Evolutionary conservation across 1,140 invertebrate genomes (phyloP), one percentile per base, ranked within the genome.

Genomic region (Drosophila asahinai): DNA sequence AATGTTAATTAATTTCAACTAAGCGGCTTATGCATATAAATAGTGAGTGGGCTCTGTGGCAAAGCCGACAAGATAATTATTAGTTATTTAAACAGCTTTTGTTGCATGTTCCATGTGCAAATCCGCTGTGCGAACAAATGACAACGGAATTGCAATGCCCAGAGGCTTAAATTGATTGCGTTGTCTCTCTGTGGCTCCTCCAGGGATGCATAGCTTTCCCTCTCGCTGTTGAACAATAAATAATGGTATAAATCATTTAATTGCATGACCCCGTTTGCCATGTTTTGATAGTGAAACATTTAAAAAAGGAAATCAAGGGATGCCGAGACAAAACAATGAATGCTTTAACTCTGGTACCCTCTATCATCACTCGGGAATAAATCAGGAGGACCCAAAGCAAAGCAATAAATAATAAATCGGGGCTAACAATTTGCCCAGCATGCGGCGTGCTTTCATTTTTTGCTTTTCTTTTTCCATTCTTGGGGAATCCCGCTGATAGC

Each of bases 1-100:
- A 90, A 84, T 86, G 81, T 84, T 90, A 89, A 89, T 89, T 89
- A 89, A 89, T 90, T 89, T 90, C 61, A 81, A 81, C 81, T 89
- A 89, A 89, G 84, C 84, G 55, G 84, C 74, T 89, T 89, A 89
- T 81, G 70, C 74, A 73, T 81, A 89, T 90, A 89, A 84, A 89
- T 84, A 76, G 86, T 54, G 43, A 51, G 79, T 36, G 66, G 27
- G 81, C 75, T 73, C 70, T 60, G 68, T 22, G 67, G 52, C 54
- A 43, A 73, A 73, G 55, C 70, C 79, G 81, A 86, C 84, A 89
- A 89, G 81, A 89, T 89, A 89, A 90, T 90, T 84, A 89, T 89
- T 87, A 89, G 84, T 90, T 84, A 90, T 89, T 87, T 87, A 87
- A 87, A 89, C 83, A 83, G 80, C 72, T 90, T 83, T 89, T 81